Percentiles rank a stretch among this genome's conserved stretches.
These are phyloP conservation scores for Spinibarbus caldwelli DNA, from an alignment of 2,797 vertebrate genomes.

Conservation along the genomic window DNA sequence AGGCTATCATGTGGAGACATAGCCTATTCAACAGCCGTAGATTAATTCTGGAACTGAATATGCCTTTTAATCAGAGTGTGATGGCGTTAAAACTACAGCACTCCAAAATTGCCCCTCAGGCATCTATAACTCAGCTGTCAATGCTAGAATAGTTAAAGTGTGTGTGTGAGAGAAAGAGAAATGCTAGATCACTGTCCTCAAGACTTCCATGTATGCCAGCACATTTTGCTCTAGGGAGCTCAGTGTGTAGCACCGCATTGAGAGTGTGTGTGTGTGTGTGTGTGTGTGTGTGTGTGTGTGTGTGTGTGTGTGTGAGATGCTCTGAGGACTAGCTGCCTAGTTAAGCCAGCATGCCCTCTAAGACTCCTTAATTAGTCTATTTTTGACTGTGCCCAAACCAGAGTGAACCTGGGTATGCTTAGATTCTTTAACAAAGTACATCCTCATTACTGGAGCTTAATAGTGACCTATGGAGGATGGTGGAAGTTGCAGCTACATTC, in stretches of 20 bases:
- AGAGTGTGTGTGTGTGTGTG: no score
- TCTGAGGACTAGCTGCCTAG: conserved; percentile 74
- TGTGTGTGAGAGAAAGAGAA: background rate
- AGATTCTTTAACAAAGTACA: conserved; percentile 63
- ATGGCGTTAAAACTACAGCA: conserved; percentile 14
- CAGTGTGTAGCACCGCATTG: background rate
- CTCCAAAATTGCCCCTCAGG: background rate
- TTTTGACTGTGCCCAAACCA: conserved; percentile 68
- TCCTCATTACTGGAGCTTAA: conserved; percentile 58
- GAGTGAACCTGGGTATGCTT: conserved; percentile 70
- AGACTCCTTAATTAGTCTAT: conserved; percentile 81
- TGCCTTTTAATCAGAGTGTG: conserved; percentile 32
- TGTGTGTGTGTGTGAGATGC: conserved; percentile 35
- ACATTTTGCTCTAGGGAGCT: conserved; percentile 16
- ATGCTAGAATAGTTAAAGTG: background rate
- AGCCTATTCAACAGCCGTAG: conserved; percentile 22
- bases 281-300: no score
- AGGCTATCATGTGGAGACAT: conserved; percentile 61
- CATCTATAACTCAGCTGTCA: conserved; percentile 25
- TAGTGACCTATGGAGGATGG: conserved; percentile 28
- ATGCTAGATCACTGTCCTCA: conserved; percentile 72
- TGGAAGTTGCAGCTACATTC: background rate
- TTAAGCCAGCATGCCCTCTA: conserved; percentile 77
- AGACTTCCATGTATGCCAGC: conserved; percentile 29
- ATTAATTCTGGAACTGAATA: conserved; percentile 53